A percentile compares a stretch with the other conserved stretches of the same genome.
These are phyloP conservation scores for Cheirogaleus medius DNA, from an alignment of 2,113 vertebrate species.

Conservation along the genomic window DNA sequence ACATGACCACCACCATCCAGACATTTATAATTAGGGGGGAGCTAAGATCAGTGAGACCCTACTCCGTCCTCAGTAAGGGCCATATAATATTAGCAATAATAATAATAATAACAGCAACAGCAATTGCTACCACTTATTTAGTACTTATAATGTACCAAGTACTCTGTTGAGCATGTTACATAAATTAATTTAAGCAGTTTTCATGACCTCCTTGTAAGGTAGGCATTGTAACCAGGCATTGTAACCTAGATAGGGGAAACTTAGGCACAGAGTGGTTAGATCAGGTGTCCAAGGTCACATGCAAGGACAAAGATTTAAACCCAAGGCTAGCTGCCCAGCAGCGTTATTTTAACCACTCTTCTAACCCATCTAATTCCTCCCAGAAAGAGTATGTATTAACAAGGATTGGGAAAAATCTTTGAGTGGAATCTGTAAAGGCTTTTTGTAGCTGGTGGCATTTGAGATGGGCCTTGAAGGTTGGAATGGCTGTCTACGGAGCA, in stretches of 20 bases:
- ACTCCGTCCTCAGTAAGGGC: not conserved
- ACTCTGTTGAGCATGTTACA: accelerated
- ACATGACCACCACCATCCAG: not conserved
- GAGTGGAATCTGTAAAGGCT: not conserved
- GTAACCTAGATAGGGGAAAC: not conserved
- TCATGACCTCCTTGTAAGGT: not conserved
- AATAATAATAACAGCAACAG: not conserved
- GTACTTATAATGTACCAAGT: not conserved
- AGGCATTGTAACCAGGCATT: too few relatives aligned
- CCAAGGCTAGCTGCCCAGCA: too few relatives aligned
- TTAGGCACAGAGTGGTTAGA: not conserved
- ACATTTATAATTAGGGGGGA: not conserved
- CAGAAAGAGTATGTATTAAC: not conserved
- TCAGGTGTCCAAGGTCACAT: not conserved
- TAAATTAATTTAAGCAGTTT: not conserved
- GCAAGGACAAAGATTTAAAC: not conserved
- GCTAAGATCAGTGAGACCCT: not conserved
- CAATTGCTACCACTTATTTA: not conserved
- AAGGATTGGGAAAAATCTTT: not conserved
- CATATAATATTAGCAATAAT: accelerated
- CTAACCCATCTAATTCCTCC: not conserved
- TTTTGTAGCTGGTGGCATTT: not conserved
- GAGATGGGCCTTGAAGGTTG: not conserved
- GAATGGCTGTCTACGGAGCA: not conserved
- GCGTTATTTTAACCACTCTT: not conserved